These are phyloP conservation scores for Microplitis demolitor DNA, from an alignment of 1,140 invertebrate species.

Conservation along the genomic window DNA sequence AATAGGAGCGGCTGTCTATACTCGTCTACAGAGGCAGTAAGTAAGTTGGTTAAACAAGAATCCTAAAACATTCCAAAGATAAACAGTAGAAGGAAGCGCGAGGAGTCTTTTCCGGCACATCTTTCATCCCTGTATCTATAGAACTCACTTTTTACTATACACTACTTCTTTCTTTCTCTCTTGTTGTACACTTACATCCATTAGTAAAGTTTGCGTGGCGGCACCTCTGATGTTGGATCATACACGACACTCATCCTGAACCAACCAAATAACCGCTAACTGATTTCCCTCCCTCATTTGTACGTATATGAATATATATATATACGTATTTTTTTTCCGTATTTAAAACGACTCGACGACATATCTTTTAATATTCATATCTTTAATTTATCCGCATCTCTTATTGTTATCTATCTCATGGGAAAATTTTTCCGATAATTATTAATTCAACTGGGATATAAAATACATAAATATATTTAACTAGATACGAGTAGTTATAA, in stretches of 20 bases:
- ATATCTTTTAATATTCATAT: neutral
- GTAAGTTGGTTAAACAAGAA: constrained; percentile 58
- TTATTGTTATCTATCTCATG: neutral
- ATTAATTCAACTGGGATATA: too few species aligned
- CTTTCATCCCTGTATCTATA: neutral
- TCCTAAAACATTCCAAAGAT: constrained; percentile 60
- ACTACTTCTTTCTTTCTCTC: neutral
- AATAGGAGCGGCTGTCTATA: constrained; percentile 24
- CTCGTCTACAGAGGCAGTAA: constrained; percentile 55
- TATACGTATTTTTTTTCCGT: neutral
- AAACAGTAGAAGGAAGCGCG: constrained; percentile 51
- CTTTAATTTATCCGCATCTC: neutral
- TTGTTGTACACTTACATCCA: constrained; percentile 41
- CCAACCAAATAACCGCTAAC: constrained; percentile 36
- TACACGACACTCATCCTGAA: constrained; percentile 31
- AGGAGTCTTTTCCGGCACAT: constrained; percentile 8
- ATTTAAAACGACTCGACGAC: too few species aligned
- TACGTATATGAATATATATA: neutral
- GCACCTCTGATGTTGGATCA: constrained; percentile 53
- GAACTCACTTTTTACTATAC: neutral
- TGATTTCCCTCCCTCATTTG: constrained; percentile 33
- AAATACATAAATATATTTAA: too few species aligned
- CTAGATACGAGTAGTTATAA: too few species aligned
- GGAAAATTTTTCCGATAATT: neutral
- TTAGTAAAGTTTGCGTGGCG: constrained; percentile 62